Percentiles rank a stretch among this genome's conserved stretches.
Conservation (phyloP, 2,888 invertebrate genomes). For the Caenorhabditis imperialis region DNA sequence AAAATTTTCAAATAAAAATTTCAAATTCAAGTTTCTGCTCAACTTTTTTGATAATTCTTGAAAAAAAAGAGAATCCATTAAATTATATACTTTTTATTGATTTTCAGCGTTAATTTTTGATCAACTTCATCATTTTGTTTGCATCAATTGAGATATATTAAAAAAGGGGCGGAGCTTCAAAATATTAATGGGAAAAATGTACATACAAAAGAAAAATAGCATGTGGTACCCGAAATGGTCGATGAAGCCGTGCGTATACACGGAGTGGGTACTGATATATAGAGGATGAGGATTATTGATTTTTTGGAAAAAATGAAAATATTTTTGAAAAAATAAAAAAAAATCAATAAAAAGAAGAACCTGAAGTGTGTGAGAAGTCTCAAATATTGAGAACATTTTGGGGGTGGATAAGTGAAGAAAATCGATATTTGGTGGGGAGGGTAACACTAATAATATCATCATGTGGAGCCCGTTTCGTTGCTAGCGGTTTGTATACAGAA, state of each 20-base stretch:
- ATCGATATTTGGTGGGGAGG: not conserved
- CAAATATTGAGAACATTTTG: slow-evolving; percentile 21
- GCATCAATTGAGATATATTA: not conserved
- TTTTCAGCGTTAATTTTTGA: slow-evolving; percentile 20
- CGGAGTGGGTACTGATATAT: no score
- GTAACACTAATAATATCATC: slow-evolving; percentile 36
- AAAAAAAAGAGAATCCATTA: not conserved
- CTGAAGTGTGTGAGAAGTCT: slow-evolving; percentile 48
- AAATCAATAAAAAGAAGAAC: slow-evolving; percentile 16
- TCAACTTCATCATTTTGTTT: not conserved
- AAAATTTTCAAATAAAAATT: no score
- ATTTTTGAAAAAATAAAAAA: slow-evolving; percentile 8
- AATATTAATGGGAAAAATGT: slow-evolving; percentile 26
- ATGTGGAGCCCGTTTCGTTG: slow-evolving; percentile 39
- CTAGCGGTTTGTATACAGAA: slow-evolving; percentile 42
- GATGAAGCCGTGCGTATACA: slow-evolving; percentile 46
- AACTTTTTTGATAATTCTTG: no score
- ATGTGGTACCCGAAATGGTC: slow-evolving; percentile 38
- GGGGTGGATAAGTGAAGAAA: slow-evolving; percentile 38
- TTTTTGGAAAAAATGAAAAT: not conserved
- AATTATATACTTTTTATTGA: slow-evolving; percentile 31
- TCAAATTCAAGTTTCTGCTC: no score
- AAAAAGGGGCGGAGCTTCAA: not conserved
- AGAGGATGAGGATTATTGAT: no score
- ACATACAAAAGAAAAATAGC: slow-evolving; percentile 12